Evolutionary conservation across 2,113 vertebrate species (phyloP).

Genomic region (Bubo bubo): DNA sequence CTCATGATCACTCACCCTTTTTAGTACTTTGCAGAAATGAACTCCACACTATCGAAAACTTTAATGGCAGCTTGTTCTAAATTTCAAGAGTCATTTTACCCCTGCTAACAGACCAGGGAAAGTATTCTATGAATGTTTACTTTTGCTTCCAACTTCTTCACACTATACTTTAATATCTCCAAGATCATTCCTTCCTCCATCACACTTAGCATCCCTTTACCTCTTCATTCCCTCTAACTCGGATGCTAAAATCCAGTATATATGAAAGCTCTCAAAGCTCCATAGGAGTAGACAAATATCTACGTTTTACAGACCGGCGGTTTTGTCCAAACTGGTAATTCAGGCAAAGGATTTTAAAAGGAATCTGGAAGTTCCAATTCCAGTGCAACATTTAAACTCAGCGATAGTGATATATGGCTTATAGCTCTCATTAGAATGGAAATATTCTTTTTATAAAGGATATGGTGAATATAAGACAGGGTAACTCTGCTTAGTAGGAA

Average conservation of each 20-base stretch:
- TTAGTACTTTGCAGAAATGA: conserved; percentile 19
- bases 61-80: not conserved
- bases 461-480: not conserved
- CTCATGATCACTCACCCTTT: not conserved
- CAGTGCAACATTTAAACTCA: not conserved
- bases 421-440: not conserved
- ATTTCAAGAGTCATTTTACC: not conserved
- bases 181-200: not conserved
- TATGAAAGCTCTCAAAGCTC: not conserved
- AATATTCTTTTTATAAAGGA: not conserved
- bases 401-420: not conserved
- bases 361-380: not conserved
- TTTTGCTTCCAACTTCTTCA: not conserved
- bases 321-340: not conserved
- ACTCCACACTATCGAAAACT: not conserved
- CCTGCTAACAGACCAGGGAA: not conserved
- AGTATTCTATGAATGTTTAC: not conserved
- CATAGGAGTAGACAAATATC: not conserved
- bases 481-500: conserved; percentile 2
- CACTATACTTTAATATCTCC: not conserved
- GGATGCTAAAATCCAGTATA: not conserved
- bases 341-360: not conserved
- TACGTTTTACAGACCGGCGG: not conserved
- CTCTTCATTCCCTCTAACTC: not conserved
- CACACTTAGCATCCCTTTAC: not conserved